phyloP scores from a whole-genome alignment of 2,888 invertebrate species.

The Lithophane ornitopus region DNA sequence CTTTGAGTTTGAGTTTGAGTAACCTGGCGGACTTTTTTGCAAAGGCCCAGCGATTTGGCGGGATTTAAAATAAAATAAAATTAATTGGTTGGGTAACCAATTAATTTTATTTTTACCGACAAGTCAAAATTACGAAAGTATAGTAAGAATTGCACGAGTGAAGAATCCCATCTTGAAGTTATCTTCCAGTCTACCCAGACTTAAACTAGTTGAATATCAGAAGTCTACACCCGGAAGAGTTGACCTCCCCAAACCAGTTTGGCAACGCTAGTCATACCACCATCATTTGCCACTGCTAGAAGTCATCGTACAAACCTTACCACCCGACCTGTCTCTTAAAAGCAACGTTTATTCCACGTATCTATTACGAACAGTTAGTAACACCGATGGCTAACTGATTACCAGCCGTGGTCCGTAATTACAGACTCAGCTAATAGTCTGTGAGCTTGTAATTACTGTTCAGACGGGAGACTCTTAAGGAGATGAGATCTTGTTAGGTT shows the following conservation, averaged over 20 bases:
- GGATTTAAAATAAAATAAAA: no score
- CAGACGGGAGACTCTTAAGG: background rate
- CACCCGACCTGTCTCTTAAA: background rate
- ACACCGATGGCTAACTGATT: constrained; percentile 35
- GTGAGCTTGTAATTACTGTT: constrained; percentile 33
- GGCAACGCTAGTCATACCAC: background rate
- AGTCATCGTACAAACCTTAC: background rate
- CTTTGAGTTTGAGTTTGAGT: no score
- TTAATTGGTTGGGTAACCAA: no score
- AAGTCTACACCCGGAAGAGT: background rate
- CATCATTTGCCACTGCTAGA: background rate
- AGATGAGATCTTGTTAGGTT: constrained; percentile 23
- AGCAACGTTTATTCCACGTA: constrained; percentile 6
- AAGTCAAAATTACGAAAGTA: background rate
- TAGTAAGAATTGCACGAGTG: no score
- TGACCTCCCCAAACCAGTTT: background rate
- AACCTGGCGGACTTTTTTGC: background rate
- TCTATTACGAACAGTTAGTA: constrained; percentile 31
- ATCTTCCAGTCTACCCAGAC: background rate
- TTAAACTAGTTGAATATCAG: background rate
- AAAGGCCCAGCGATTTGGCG: background rate
- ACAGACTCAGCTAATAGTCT: constrained; percentile 22
- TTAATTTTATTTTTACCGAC: no score
- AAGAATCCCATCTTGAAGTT: background rate
- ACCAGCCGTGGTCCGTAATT: constrained; percentile 32